Base-by-base conservation (phyloP, 2,113 vertebrate genomes). In the Calcarius ornatus region DNA sequence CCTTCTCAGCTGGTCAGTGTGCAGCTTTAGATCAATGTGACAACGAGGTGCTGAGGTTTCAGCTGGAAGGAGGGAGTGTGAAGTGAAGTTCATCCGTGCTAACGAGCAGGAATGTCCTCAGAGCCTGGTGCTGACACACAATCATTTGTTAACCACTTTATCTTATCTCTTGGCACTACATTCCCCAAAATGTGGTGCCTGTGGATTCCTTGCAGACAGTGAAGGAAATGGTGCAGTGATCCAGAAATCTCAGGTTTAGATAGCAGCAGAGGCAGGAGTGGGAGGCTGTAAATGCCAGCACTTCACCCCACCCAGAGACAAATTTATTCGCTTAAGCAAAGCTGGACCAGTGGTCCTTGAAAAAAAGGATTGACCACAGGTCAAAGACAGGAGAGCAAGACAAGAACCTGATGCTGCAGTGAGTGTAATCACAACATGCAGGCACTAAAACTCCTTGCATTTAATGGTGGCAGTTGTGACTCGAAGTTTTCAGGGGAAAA, bases 321-420 rank as follows among this genome's bases (percentile, higher is more conserved):
- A 12, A 3, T 37, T 79, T n/a, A 60, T 51, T 56, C 48, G 43
- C 31, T 81, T 31, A 40, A 71, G 69, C 42, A 75, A 59, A 92
- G 71, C 61, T 65, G 76, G 59, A 73, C 8, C 28, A 21, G 54
- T 9, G 37, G 9, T 45, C 71, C 45, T 6, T 66, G 54, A 76
- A 61, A 48, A 80, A 61, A 0, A 2, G n/a, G 35, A 45, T 0
- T 1, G 0, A 50, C 15, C 28, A 15, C 25, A 53, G 68, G 59
- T 50, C 72, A 86, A 25, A 88, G 80, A 6, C 2, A 30, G n/a
- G 75, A 60, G 79, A 68, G 38, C 30, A 24, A 42, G 85, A 30
- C 18, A 78, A 43, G 37, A 80, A 30, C 5, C 10, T 66, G 64
- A 8, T 35, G 60, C 35, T 81, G 60, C 68, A 65, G 50, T 0